phyloP scores from a whole-genome alignment of 2,888 invertebrate species.

The Electrophaes corylata region DNA sequence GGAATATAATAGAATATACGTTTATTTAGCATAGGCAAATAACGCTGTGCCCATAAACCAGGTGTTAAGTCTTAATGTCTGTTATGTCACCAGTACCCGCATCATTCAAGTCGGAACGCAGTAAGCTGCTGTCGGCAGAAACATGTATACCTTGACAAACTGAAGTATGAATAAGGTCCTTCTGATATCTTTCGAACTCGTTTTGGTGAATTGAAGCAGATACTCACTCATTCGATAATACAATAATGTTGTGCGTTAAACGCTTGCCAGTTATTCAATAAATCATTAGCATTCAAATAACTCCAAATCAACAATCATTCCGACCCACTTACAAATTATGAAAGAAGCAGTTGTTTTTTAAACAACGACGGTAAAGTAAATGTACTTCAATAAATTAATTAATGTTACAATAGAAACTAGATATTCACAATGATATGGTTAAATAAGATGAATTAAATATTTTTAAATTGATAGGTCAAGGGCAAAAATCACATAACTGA shows the following conservation, averaged over 20 bases:
- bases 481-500: too few relatives aligned
- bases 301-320: not conserved
- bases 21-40: too few relatives aligned
- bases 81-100: too few relatives aligned
- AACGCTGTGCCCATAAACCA: too few relatives aligned
- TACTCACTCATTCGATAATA: not conserved
- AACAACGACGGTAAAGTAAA: not conserved
- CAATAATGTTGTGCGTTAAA: not conserved
- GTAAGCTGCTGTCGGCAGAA: too few relatives aligned
- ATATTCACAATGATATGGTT: not conserved
- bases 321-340: not conserved
- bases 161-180: too few relatives aligned
- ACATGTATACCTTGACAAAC: too few relatives aligned
- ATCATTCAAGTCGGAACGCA: too few relatives aligned
- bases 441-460: not conserved
- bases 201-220: too few relatives aligned
- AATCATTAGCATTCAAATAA: not conserved
- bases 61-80: too few relatives aligned
- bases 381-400: not conserved
- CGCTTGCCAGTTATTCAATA: not conserved
- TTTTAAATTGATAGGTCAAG: not conserved
- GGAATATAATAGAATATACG: too few relatives aligned
- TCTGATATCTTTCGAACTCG: too few relatives aligned
- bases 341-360: not conserved
- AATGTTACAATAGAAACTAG: not conserved